Evolutionary conservation across 2,113 vertebrate species (phyloP), one percentile per base, ranked within the genome.

Genomic region (Pipra filicauda): DNA sequence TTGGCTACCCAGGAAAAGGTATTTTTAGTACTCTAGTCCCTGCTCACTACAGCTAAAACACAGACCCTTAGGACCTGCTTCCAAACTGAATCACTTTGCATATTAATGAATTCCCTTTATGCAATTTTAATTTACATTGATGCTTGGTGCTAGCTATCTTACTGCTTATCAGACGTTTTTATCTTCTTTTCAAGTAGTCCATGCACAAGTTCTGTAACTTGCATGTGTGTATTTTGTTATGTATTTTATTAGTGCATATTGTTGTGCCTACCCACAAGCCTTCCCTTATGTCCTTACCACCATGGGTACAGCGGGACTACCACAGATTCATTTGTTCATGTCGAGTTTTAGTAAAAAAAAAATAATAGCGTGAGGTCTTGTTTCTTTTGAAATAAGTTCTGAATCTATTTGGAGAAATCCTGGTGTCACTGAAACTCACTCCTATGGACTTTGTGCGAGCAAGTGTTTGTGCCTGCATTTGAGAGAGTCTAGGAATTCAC

Each of bases 281-380:
- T 65, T 64, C 22, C 15, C 9, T 26, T 69, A 6, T 4, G 9
- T 62, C 27, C 19, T 71, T 66, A 48, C 21, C 37, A 33, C 33
- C 13, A 8, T 18, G 19, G 21, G 12, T 79, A 18, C n/a, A 58
- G 37, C 23, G 54, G 43, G 21, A 71, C 41, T 54, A 43, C 23
- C 18, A 65, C 26, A 66, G 31, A 28, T 67, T 78, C 15, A 21
- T 54, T 67, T 89, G 46, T 31, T 49, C 7, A 3, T 37, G 28
- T 33, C 24, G 33, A 12, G 8, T 62, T 91, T 39, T 52, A 66
- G 41, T 61, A 31, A 51, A 55, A 72, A 84, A 35, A 23, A 66
- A 41, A 43, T 6, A 15, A 24, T 11, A 18, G 3, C 31, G n/a
- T 19, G 26, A 72, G 3, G 6, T 61, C 55, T 80, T 2, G 0